Evolutionary conservation across 2,797 vertebrate species (phyloP).

Genomic region (Nothura maculosa): DNA sequence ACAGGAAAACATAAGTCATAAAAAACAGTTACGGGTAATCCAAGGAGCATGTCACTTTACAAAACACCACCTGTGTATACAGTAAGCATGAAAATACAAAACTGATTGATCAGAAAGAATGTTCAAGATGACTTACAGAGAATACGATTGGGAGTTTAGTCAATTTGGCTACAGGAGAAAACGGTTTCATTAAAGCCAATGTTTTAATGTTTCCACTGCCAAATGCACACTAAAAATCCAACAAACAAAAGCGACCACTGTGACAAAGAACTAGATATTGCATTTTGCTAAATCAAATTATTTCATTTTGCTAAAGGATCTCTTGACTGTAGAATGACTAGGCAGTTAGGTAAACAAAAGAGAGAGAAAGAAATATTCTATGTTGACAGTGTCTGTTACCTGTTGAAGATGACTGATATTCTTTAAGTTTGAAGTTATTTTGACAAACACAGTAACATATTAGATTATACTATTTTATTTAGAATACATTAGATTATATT

Average conservation of each 20-base stretch:
- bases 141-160: slow-evolving; percentile 1
- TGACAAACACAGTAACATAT: not conserved
- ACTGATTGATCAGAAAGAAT: slow-evolving; percentile 44
- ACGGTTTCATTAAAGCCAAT: not conserved
- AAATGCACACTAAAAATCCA: not conserved
- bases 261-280: not conserved
- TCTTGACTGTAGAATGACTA: not conserved
- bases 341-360: not conserved
- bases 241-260: not conserved
- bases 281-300: not conserved
- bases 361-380: not conserved
- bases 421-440: not conserved
- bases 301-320: not conserved
- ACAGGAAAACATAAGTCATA: slow-evolving; percentile 38
- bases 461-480: not conserved
- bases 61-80: slow-evolving; percentile 42
- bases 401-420: not conserved
- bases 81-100: slow-evolving; percentile 52
- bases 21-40: slow-evolving; percentile 20
- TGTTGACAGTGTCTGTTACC: not conserved
- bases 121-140: not conserved
- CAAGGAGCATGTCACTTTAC: not conserved
- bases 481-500: not conserved
- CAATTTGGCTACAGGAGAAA: not conserved
- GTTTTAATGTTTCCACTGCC: slow-evolving; percentile 36